Base-by-base conservation (phyloP, 2,797 vertebrate species). In the Simalia tracyae region DNA sequence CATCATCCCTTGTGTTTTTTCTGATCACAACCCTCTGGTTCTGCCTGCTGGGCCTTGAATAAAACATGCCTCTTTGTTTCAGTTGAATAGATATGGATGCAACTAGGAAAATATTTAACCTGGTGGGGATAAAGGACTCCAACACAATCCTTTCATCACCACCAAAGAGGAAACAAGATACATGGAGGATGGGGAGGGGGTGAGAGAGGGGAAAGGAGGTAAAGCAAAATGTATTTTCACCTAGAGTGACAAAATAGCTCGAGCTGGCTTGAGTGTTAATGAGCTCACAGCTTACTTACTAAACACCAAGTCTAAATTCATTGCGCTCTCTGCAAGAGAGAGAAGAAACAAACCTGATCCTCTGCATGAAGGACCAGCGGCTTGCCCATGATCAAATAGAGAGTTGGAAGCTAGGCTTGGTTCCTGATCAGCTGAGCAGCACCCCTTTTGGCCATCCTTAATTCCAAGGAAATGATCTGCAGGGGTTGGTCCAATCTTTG, bases 191-290 rank as follows among this genome's bases (percentile, higher is more conserved):
- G 22, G 46, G 68, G 46, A 88, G 24, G 19, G 42, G 17, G 12
- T 60, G 85, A 9, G 84, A 22, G 36, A 60, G 54, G 7, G 14
- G 56, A 56, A 24, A 28, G 26, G 28, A 76, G 19, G 64, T 66
- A 22, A 7, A 72, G 31, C 26, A 22, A 42, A 15, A 56, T 42
- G 28, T 63, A 87, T 90, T 90, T 92, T 90, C 84, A 81, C 46
- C 85, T 64, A 56, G 17, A 72, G 88, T 89, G 76, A 86, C 61
- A 89, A 92, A 72, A 87, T 12, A 87, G n/a, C 63, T 84, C 22
- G 10, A 64, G n/a, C 84, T 88, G 68, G 57, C 42, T 28, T n/a
- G n/a, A 42, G 88, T 28, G 28, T 81, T 50, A 64, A 87, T 64
- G 66, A 81, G 24, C 85, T 81, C 66, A 87, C 24, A 59, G 24